Evolutionary conservation across 2,888 invertebrate genomes (phyloP), one percentile per base, ranked within the genome.

Genomic region (Tetramorium bicarinatum): DNA sequence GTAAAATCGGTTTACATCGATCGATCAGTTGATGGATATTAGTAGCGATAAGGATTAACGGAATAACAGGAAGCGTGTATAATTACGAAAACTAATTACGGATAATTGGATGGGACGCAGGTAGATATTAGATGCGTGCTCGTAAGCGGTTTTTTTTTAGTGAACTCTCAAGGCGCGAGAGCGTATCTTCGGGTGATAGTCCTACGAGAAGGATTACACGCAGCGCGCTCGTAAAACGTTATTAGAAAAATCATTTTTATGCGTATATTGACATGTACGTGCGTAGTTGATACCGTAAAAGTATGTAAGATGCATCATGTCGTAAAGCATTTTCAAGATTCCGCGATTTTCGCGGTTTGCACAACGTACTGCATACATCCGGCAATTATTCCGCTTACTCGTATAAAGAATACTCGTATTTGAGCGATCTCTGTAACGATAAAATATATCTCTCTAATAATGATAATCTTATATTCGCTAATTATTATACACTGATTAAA

Each of bases 61-160:
- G 67, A 56, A 79, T 56, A 67, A 66, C 77, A 66, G 21, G 77
- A 67, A 79, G 77, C 67, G 67, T 79, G 67, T 3, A 44, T 34
- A 56, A 79, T 79, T 44, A 15, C 44, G 34, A 11, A 79, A 56
- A 79, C 56, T 79, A 79, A 79, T 79, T 79, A 67, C 44, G 56
- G 38, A 44, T 79, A 79, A 79, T 79, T 79, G 56, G 34, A 79
- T 29, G 44, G 44, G 67, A 67, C n/a, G 21, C 34, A 38, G 34
- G 13, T 18, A 62, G 38, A 67, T 79, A 79, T 79, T 56, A 18
- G 44, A 79, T 66, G 44, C 67, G 11, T 67, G 77, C 54, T 77
- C 41, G 54, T 54, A 56, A 66, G 44, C 29, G 9, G 29, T 29
- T 18, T 44, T 77, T 62, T 49, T 61, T 41, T 11, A 11, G 7